A percentile compares a stretch with the other conserved stretches of the same genome.
Evolutionary conservation across 2,797 vertebrate genomes (phyloP).

Genomic region (Sebastes itinus): DNA sequence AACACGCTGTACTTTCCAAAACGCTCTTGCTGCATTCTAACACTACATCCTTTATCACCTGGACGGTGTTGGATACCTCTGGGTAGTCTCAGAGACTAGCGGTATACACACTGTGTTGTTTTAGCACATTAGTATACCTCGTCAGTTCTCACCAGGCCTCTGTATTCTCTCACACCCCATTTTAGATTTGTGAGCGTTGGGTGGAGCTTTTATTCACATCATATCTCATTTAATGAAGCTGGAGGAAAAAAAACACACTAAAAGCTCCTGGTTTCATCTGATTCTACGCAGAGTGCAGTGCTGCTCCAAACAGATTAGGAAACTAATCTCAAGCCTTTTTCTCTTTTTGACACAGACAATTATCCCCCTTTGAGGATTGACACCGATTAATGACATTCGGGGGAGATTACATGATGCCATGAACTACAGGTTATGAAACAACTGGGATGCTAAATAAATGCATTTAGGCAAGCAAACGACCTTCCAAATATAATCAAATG

Average conservation of each 20-base stretch:
- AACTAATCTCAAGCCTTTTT: conserved; percentile 68
- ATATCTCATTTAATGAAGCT: conserved; percentile 54
- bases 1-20: conserved; percentile 72
- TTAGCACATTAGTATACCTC: conserved; percentile 47
- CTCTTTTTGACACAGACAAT: conserved; percentile 60
- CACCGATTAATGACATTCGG: conserved; percentile 66
- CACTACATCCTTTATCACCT: conserved; percentile 69
- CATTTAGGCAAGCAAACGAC: conserved; percentile 22
- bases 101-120: conserved; percentile 18
- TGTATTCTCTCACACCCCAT: conserved; percentile 37
- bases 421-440: conserved; percentile 56
- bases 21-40: conserved; percentile 73
- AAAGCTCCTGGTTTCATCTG: conserved; percentile 58
- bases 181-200: conserved; percentile 46
- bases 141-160: conserved; percentile 30
- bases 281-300: conserved; percentile 35
- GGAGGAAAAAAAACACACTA: neutral
- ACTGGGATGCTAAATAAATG: conserved; percentile 39
- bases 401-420: conserved; percentile 57
- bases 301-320: conserved; percentile 69
- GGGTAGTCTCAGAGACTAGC: conserved; percentile 41
- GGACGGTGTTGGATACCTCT: conserved; percentile 45
- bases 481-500: conserved; percentile 44
- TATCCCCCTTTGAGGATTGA: conserved; percentile 67
- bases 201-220: conserved; percentile 44